Conservation (phyloP, 1,140 invertebrate genomes). For the Tetraneura akinire region DNA sequence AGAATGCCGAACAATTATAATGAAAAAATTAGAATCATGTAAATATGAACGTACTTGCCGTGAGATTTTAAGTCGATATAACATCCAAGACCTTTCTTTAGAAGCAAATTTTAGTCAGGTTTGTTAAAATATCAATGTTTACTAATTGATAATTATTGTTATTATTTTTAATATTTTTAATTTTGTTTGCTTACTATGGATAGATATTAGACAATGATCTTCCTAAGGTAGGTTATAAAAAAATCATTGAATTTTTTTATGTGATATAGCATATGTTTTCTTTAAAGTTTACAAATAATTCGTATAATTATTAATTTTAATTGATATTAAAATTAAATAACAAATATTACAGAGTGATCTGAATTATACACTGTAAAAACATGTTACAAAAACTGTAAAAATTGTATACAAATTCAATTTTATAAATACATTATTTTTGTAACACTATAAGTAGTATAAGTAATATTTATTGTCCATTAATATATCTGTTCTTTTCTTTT, state of each 20-base stretch:
- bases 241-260: neutral
- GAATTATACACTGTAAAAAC: too few relatives aligned
- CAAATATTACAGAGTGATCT: too few relatives aligned
- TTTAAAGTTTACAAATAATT: neutral
- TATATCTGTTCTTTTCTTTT: conserved; percentile 51
- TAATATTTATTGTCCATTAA: neutral
- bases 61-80: conserved; percentile 66
- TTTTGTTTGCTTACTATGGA: conserved; percentile 43
- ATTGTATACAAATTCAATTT: too few relatives aligned
- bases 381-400: too few relatives aligned
- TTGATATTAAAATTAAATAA: too few relatives aligned
- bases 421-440: too few relatives aligned
- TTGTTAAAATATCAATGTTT: conserved; percentile 30
- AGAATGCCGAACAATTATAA: conserved; percentile 67
- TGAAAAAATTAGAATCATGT: conserved; percentile 66
- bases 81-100: conserved; percentile 66
- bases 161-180: conserved; percentile 12
- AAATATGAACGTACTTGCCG: conserved; percentile 63
- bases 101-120: conserved; percentile 70
- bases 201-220: conserved; percentile 73
- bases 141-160: neutral
- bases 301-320: too few relatives aligned
- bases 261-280: neutral
- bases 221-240: conserved; percentile 64
- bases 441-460: too few relatives aligned